These are phyloP conservation scores for Bufo gargarizans DNA, from an alignment of 2,113 vertebrate species.

Conservation along the genomic window DNA sequence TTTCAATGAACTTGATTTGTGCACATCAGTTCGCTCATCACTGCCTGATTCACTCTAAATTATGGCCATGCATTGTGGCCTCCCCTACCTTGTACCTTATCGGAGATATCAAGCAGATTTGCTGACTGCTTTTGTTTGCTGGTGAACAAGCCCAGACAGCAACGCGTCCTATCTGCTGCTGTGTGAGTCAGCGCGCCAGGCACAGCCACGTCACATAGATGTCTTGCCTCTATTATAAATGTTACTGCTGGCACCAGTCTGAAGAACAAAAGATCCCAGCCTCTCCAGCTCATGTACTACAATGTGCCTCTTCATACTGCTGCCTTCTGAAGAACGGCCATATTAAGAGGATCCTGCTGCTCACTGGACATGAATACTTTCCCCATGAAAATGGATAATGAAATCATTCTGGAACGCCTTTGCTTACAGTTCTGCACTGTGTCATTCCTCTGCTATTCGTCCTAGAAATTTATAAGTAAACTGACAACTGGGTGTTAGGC, in stretches of 20 bases:
- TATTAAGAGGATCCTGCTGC: too few species aligned
- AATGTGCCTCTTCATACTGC: slow-evolving; percentile 37
- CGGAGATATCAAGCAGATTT: background rate
- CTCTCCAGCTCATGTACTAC: slow-evolving; percentile 59
- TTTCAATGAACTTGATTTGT: too few species aligned
- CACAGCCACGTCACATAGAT: slow-evolving; percentile 60
- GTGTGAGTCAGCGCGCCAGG: slow-evolving; percentile 73
- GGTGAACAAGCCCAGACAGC: slow-evolving; percentile 64
- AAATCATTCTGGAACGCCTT: too few species aligned
- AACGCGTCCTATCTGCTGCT: slow-evolving; percentile 62
- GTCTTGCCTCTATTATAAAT: slow-evolving; percentile 58
- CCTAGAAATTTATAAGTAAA: too few species aligned
- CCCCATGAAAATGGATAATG: too few species aligned
- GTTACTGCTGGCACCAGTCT: slow-evolving; percentile 62
- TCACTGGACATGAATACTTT: too few species aligned
- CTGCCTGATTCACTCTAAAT: too few species aligned
- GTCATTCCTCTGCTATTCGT: too few species aligned
- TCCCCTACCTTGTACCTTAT: background rate
- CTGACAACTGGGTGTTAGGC: too few species aligned
- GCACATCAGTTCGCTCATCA: too few species aligned
- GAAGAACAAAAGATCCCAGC: slow-evolving; percentile 70
- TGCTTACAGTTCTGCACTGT: too few species aligned
- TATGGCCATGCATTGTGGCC: background rate
- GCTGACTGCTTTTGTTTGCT: slow-evolving; percentile 61
- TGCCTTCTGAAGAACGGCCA: background rate